Evolutionary conservation across 2,888 invertebrate genomes (phyloP), one percentile per base, ranked within the genome.

Genomic region (Pyrochroa serraticornis): DNA sequence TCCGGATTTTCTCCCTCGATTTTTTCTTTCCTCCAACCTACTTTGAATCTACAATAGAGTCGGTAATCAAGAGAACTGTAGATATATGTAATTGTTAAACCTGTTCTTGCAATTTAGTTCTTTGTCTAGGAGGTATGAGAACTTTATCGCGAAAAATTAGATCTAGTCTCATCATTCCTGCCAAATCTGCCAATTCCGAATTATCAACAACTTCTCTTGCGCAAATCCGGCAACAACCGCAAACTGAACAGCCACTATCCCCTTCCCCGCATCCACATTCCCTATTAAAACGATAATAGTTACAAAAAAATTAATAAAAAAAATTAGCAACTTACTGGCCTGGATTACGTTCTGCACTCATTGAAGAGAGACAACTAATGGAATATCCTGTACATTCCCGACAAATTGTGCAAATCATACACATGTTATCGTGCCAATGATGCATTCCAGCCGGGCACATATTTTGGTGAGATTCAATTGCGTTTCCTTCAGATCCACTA

Each of bases 231-330:
- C 98, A 98, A 33, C 93, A 88, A 1, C 97, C 97, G 78, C 98
- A 98, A 62, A 91, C 88, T 1, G 90, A 87, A 75, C 97, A 97
- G 0, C 97, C 97, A 49, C 95, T 91, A 76, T 97, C 96, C 0
- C 97, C 97, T 75, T 93, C 91, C 1, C 97, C 97, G 81, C 97
- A 97, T 0, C 95, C 95, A 79, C 97, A 97, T 71, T 91, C 90
- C 73, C 95, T 95, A 38, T 10, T 37, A 30, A 22, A 39, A 14
- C 55, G 33, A 34, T 10, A 32, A 50, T 13, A 30, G 13, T 14
- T 34, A 35, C 7, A 5, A 1, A 31, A 35, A 37, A 38, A 30
- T 30, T 46, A 10, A 3, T 5, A 2, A 5, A 32, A n/a, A 8
- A 33, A 33, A 33, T 7, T 10, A 30, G 10, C 5, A 51, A 87